Evolutionary conservation across 1,140 invertebrate genomes (phyloP).

Genomic region (Laupala kohalensis): DNA sequence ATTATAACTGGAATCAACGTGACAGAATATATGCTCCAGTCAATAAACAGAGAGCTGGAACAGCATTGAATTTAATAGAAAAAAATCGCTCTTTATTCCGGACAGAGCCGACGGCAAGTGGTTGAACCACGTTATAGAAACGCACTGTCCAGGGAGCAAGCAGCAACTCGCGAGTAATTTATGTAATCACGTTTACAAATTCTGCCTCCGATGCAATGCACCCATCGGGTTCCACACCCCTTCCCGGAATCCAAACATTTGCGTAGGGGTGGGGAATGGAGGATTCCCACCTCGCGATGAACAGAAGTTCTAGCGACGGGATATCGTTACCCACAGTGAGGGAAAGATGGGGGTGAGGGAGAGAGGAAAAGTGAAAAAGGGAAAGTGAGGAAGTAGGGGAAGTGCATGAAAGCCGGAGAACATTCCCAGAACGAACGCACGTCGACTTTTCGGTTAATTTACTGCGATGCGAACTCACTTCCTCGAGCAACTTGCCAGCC

Average conservation of each 20-base stretch:
- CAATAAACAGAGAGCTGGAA: background rate
- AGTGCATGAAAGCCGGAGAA: background rate
- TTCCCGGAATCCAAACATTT: too few relatives aligned
- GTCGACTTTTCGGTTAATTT: background rate
- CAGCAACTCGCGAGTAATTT: background rate
- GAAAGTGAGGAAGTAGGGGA: background rate
- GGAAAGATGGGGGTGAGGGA: background rate
- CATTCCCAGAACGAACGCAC: background rate
- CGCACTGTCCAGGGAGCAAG: background rate
- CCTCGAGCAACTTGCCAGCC: background rate
- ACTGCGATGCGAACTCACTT: background rate
- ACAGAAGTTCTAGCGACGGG: background rate
- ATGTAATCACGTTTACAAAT: background rate
- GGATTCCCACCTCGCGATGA: too few relatives aligned
- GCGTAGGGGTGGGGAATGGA: too few relatives aligned
- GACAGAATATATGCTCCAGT: background rate
- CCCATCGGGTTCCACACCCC: background rate
- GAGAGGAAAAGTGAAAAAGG: background rate
- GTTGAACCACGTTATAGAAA: background rate
- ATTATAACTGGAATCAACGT: background rate
- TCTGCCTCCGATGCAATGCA: background rate
- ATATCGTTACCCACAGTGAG: background rate
- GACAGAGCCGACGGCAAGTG: too few relatives aligned
- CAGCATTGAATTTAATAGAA: background rate
- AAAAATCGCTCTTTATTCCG: background rate